Conservation (phyloP, 2,888 invertebrate species). For the Xanthostigma xanthostigma region DNA sequence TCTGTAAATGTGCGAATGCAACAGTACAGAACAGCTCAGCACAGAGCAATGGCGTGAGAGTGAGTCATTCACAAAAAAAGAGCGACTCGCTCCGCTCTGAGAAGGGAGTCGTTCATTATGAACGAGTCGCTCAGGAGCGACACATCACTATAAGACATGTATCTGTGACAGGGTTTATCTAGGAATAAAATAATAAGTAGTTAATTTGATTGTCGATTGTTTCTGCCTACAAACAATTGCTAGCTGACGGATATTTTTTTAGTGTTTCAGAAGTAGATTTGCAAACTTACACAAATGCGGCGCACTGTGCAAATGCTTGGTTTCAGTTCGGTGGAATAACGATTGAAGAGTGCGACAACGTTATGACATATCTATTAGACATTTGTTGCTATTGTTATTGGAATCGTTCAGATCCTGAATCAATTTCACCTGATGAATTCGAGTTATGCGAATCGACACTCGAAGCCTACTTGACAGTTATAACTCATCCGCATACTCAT, state of each 20-base stretch:
- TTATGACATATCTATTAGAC: conserved; percentile 25
- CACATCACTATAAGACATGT: too few species aligned
- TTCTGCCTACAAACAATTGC: too few species aligned
- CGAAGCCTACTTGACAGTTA: conserved; percentile 42
- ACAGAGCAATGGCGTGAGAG: too few species aligned
- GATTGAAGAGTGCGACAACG: conserved; percentile 24
- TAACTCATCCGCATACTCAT: conserved; percentile 44
- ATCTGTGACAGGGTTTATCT: too few species aligned
- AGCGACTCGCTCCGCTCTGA: too few species aligned
- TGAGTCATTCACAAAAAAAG: too few species aligned
- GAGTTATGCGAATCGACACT: conserved; percentile 44
- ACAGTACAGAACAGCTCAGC: too few species aligned
- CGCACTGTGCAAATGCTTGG: conserved; percentile 44
- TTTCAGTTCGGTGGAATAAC: conserved; percentile 38
- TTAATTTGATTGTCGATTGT: too few species aligned
- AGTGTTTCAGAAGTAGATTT: conserved; percentile 29
- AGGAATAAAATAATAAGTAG: too few species aligned
- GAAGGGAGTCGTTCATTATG: too few species aligned
- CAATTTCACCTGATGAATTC: conserved; percentile 36
- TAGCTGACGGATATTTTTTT: conserved; percentile 14
- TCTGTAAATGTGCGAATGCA: too few species aligned
- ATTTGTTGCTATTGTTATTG: conserved; percentile 28
- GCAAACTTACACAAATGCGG: conserved; percentile 36
- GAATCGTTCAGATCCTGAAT: conserved; percentile 30
- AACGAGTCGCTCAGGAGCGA: too few species aligned